Conservation (phyloP, 1,140 invertebrate species). For the Monochamus saltuarius region DNA sequence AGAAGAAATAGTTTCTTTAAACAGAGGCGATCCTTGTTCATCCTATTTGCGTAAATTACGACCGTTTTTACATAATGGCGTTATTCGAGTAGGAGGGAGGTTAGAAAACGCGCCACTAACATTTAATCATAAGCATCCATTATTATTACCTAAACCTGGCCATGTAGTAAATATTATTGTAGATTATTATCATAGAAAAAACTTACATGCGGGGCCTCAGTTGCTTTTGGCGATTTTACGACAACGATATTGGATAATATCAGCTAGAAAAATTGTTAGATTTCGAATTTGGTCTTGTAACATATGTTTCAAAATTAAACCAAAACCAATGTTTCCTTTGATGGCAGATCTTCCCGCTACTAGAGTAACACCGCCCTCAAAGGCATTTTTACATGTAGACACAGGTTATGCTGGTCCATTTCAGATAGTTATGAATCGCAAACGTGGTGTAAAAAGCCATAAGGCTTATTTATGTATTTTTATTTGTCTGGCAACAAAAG, state of each 20-base stretch:
- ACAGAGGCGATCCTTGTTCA: neutral
- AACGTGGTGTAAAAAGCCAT: no score
- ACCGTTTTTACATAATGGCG: neutral
- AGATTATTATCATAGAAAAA: slow-evolving; percentile 13
- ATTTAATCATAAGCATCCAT: slow-evolving; percentile 5
- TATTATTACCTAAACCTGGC: neutral
- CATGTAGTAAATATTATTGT: neutral
- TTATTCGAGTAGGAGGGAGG: slow-evolving; percentile 2
- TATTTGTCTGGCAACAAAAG: slow-evolving; percentile 50
- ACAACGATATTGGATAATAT: slow-evolving; percentile 5
- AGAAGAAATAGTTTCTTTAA: no score
- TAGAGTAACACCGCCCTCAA: slow-evolving; percentile 14
- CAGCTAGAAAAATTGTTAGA: slow-evolving; percentile 1
- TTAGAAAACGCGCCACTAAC: neutral
- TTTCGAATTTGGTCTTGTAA: slow-evolving; percentile 14
- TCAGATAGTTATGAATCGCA: no score
- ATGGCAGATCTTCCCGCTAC: slow-evolving; percentile 23
- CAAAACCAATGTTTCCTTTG: slow-evolving; percentile 3
- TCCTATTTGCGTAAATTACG: neutral
- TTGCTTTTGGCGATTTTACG: neutral
- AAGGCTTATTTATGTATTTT: slow-evolving; percentile 39
- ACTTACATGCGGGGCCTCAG: slow-evolving; percentile 3
- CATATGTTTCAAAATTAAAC: slow-evolving; percentile 14
- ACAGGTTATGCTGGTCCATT: no score
- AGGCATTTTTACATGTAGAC: no score